Percentiles rank a stretch among this genome's conserved stretches.
These are phyloP conservation scores for Sparus aurata DNA, from an alignment of 2,797 vertebrate genomes.

Conservation along the genomic window DNA sequence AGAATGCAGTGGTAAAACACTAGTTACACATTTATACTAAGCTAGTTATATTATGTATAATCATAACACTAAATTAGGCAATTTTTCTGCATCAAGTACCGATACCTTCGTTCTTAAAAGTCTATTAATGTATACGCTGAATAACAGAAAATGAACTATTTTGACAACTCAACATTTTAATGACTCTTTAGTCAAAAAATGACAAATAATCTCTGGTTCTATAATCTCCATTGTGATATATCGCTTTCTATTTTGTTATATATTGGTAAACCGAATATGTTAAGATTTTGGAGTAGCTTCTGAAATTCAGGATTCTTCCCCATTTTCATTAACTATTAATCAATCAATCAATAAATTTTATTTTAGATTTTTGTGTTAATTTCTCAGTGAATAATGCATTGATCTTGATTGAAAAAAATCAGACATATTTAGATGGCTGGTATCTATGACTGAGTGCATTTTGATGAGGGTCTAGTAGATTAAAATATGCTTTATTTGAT, in stretches of 20 bases:
- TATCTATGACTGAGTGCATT: no score
- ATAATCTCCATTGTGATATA: neutral
- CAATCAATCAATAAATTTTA: no score
- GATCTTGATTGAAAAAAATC: no score
- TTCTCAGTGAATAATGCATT: no score
- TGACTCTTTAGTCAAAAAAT: neutral
- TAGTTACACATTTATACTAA: neutral
- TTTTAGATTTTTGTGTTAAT: no score
- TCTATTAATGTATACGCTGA: neutral
- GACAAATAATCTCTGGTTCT: neutral
- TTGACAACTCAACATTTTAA: neutral
- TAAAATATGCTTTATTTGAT: no score
- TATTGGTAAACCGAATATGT: neutral
- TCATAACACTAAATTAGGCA: neutral
- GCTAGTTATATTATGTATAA: neutral
- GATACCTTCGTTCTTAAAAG: neutral
- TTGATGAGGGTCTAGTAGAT: no score
- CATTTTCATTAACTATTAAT: no score
- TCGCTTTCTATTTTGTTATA: neutral
- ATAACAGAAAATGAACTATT: neutral
- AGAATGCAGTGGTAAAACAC: neutral
- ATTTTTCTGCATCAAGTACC: constrained; percentile 9
- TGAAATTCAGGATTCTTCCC: no score
- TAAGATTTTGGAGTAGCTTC: no score
- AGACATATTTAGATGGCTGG: no score